These are phyloP conservation scores for Battus philenor DNA, from an alignment of 1,140 invertebrate species.

Conservation along the genomic window DNA sequence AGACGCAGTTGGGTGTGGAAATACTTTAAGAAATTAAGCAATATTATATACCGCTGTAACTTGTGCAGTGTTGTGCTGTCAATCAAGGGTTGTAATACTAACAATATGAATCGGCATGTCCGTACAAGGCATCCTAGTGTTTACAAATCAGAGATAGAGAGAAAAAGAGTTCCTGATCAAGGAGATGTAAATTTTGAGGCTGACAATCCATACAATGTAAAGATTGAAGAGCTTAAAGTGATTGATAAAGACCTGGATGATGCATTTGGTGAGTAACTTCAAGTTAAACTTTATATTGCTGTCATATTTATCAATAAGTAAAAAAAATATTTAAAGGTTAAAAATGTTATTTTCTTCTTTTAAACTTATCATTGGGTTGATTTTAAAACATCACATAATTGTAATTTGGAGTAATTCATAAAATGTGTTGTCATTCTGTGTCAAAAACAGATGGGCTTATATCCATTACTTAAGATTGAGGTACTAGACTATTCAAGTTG, in stretches of 20 bases:
- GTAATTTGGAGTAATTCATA: too few species aligned
- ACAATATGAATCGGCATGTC: conserved; percentile 67
- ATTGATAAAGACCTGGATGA: conserved; percentile 33
- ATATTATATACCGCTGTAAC: conserved; percentile 54
- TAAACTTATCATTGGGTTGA: too few species aligned
- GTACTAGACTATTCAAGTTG: too few species aligned
- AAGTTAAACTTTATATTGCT: too few species aligned
- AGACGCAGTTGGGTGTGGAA: conserved; percentile 68
- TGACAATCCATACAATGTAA: conserved; percentile 27
- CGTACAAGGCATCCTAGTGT: conserved; percentile 43
- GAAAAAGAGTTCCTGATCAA: conserved; percentile 21
- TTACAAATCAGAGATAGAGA: conserved; percentile 33
- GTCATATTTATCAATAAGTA: too few species aligned
- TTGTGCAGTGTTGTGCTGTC: conserved; percentile 57
- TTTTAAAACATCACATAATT: too few species aligned
- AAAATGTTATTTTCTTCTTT: too few species aligned
- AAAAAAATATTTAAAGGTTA: too few species aligned
- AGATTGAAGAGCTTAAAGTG: conserved; percentile 27
- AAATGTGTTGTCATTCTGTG: too few species aligned
- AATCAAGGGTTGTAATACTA: conserved; percentile 63
- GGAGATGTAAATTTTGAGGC: conserved; percentile 16
- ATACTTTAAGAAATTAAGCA: conserved; percentile 56
- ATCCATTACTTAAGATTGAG: too few species aligned
- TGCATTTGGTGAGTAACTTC: conserved; percentile 28
- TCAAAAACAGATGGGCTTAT: too few species aligned